Evolutionary conservation across 2,888 invertebrate species (phyloP), one percentile per base, ranked within the genome.

Genomic region (Aproaerema taeniolella): DNA sequence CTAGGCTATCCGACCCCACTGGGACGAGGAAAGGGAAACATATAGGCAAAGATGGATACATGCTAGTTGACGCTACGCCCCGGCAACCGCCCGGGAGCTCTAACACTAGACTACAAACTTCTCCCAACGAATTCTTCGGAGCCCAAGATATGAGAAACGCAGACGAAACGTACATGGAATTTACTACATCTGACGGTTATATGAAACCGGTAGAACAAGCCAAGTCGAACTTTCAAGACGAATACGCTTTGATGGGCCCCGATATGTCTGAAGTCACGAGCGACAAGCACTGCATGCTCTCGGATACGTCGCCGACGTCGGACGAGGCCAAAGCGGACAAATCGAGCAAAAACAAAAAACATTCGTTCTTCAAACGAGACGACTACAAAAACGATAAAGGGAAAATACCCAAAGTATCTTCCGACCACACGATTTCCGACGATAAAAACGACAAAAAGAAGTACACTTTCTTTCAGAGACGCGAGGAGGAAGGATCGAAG

Each of bases 321-420:
- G 14, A 3, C 28, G 12, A n/a, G 4, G 20, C 20, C 13, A 20
- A 12, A 9, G n/a, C 16, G 5, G 37, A 24, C 7, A 37, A 37
- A 36, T 20, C 24, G 7, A 28, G 28, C 15, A 37, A 41, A n/a
- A 38, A 33, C 2, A 42, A 36, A n/a, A 43, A 43, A 10, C 39
- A 39, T 12, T 33, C 32, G 20, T 33, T 29, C 13, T 16, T 35
- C 26, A 30, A 39, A 38, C 32, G 24, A 17, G 39, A 43, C 31
- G 36, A 26, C 17, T 36, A 25, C 15, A 34, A 14, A 38, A 45
- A 32, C 15, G 42, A 36, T 1, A 39, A 39, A 11, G 50, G 49
- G 8, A 50, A 50, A 28, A 49, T 55, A 31, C 52, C 52, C 6
- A 55, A 53, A 38, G 53, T 55, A 9, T 50, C 50, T 9, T 55